Conservation (phyloP, 1,140 invertebrate species). For the Drosophila ananassae region DNA sequence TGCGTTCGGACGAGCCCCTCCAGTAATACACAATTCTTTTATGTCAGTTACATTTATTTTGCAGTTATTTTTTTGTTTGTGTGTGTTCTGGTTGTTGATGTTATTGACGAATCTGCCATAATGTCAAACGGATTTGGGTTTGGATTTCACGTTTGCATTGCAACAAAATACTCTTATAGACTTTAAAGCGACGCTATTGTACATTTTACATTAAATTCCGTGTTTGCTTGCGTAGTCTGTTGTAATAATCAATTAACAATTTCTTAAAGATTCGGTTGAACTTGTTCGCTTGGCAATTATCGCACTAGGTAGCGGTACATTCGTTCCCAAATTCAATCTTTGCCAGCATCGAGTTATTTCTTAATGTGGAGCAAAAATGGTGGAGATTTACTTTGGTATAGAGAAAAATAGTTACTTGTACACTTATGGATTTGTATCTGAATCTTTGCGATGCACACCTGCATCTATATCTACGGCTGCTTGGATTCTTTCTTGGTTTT, state of each 20-base stretch:
- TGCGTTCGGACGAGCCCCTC: neutral
- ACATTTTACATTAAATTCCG: slow-evolving; percentile 77
- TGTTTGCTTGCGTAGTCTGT: slow-evolving; percentile 77
- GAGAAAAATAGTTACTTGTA: slow-evolving; percentile 81
- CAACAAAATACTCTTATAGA: slow-evolving; percentile 73
- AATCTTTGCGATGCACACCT: slow-evolving; percentile 40
- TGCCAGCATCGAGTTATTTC: slow-evolving; percentile 63
- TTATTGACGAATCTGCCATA: slow-evolving; percentile 63
- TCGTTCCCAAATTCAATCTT: slow-evolving; percentile 41
- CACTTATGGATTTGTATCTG: slow-evolving; percentile 56
- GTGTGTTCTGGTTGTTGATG: slow-evolving; percentile 61
- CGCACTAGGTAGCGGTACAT: slow-evolving; percentile 23
- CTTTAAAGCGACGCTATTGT: slow-evolving; percentile 79
- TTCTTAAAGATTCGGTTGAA: slow-evolving; percentile 36
- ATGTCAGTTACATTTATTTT: slow-evolving; percentile 82
- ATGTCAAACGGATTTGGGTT: slow-evolving; percentile 68
- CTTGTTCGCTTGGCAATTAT: slow-evolving; percentile 34
- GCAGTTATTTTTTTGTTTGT: slow-evolving; percentile 76
- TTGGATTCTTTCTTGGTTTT: slow-evolving; percentile 42
- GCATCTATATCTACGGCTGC: slow-evolving; percentile 35
- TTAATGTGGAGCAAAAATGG: slow-evolving; percentile 78
- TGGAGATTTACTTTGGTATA: slow-evolving; percentile 72
- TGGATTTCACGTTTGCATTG: slow-evolving; percentile 64
- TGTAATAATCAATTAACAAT: slow-evolving; percentile 53
- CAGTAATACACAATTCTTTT: slow-evolving; percentile 48